Conservation (phyloP, 2,113 vertebrate species). For the Picathartes gymnocephalus region DNA sequence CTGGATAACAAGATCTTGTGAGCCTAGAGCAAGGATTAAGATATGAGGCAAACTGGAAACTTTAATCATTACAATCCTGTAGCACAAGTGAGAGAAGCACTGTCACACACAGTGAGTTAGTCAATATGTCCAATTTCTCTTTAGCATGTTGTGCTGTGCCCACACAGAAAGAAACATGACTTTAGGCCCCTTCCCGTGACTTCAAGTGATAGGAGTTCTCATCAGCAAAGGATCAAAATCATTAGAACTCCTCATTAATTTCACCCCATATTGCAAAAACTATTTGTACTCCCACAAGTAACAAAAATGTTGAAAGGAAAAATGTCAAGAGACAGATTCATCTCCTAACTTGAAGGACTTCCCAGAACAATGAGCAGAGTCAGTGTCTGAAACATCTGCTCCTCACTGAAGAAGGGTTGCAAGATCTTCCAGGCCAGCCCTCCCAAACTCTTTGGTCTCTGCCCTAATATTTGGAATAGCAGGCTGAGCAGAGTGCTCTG, state of each 20-base stretch:
- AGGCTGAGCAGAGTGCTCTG: neutral
- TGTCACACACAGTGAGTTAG: neutral
- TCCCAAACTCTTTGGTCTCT: neutral
- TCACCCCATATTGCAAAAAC: neutral
- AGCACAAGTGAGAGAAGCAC: neutral
- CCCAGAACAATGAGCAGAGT: neutral
- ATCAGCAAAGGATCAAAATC: slow-evolving; percentile 3
- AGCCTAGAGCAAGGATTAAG: neutral
- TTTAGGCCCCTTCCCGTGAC: neutral
- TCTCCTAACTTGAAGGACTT: slow-evolving; percentile 17
- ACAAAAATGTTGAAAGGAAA: neutral
- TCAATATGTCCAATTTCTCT: neutral
- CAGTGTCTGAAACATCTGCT: neutral
- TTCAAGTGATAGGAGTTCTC: neutral
- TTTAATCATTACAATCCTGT: neutral
- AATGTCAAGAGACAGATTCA: neutral
- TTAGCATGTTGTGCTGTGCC: neutral
- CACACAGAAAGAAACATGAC: neutral
- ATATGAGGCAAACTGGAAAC: neutral
- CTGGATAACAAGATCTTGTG: neutral
- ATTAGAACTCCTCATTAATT: neutral
- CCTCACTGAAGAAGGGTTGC: neutral
- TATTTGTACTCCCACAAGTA: neutral
- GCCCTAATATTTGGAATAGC: neutral
- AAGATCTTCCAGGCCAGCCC: neutral